Evolutionary conservation across 2,888 invertebrate species (phyloP), one percentile per base, ranked within the genome.

Genomic region (Netelia fuscicornis): DNA sequence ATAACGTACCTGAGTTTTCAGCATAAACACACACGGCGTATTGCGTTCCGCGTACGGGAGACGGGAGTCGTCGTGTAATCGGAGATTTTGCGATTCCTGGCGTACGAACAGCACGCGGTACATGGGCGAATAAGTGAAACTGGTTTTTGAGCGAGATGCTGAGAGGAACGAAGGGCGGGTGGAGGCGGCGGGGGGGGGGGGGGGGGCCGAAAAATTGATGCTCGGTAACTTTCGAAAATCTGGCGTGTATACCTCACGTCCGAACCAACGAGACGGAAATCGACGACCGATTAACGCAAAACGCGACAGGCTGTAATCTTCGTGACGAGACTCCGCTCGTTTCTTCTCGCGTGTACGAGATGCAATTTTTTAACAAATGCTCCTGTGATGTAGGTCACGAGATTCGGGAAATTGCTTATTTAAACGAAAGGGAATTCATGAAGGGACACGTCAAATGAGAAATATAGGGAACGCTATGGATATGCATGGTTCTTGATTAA

Each of bases 211-310:
- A 20, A 44, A 54, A 30, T 30, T 42, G 76, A 77, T 37, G 30
- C 54, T 54, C 62, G 60, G 42, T 78, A 60, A 89, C 88, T 89
- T 90, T 89, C 88, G 88, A 89, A 89, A 90, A 90, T 89, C 88
- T 88, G 89, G 89, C 87, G 88, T 87, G 87, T 72, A 25, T 42
- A n/a, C 60, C 37, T 64, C n/a, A 52, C 78, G 76, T 76, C 80
- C 70, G 56, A 74, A 82, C 74, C 62, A 76, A 70, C 81, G 60
- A 71, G 81, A 80, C 72, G 52, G 78, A 84, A 83, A 86, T 86
- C 60, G 83, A 82, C 77, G 68, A 85, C 81, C 74, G 83, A 78
- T 78, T 76, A 86, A 80, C 68, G 54, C 17, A 71, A 78, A 71
- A 83, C 81, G 81, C 76, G 79, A 85, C 80, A 83, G 80, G 56